phyloP scores from a whole-genome alignment of 2,797 vertebrate species.

The Onychomys arenicola region DNA sequence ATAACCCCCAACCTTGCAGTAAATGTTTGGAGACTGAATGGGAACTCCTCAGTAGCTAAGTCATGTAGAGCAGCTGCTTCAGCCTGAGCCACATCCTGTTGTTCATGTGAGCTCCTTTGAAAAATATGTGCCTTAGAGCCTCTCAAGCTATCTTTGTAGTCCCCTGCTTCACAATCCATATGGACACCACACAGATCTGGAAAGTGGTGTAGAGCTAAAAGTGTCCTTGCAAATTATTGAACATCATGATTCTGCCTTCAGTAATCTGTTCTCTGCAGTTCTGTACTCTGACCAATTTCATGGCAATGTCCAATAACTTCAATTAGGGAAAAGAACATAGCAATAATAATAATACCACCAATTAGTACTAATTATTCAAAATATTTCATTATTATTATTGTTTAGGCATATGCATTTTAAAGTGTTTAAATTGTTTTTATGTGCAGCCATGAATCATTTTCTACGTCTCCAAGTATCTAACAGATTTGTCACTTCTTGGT shows the following conservation, averaged over 20 bases:
- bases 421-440: neutral
- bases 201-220: slow-evolving; percentile 50
- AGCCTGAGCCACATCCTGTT: neutral
- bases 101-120: neutral
- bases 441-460: neutral
- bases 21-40: neutral
- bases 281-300: neutral
- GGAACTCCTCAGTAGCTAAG: neutral
- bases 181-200: slow-evolving; percentile 62
- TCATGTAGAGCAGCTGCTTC: neutral
- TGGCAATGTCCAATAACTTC: slow-evolving; percentile 4
- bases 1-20: neutral
- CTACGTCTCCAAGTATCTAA: neutral
- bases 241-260: slow-evolving; percentile 26
- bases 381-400: neutral
- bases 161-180: slow-evolving; percentile 57
- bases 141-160: slow-evolving; percentile 51
- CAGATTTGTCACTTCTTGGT: neutral
- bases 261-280: neutral
- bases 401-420: neutral
- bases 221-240: slow-evolving; percentile 24
- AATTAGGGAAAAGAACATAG: neutral
- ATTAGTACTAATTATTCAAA: neutral
- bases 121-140: slow-evolving; percentile 44
- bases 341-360: neutral